Conservation (phyloP, 2,888 invertebrate species). For the Odontothrips loti region DNA sequence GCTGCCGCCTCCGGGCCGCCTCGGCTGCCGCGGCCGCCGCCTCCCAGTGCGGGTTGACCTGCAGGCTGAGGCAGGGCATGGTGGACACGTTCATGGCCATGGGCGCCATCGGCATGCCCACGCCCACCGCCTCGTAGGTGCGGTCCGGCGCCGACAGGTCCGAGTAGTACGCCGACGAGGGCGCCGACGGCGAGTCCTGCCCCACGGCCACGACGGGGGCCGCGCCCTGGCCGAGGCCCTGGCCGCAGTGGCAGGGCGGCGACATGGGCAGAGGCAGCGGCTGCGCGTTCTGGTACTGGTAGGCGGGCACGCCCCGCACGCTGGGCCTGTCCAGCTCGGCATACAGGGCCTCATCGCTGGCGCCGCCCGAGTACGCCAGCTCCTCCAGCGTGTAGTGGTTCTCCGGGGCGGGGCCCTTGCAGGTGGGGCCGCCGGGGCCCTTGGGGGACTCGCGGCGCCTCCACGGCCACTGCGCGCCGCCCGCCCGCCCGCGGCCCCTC, state of each 20-base stretch:
- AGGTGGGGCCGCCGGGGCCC: conserved; percentile 46
- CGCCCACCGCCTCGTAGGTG: conserved; percentile 59
- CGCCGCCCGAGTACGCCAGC: conserved; percentile 38
- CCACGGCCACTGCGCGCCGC: conserved; percentile 32
- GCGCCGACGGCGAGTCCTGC: conserved; percentile 56
- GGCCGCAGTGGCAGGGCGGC: conserved; percentile 40
- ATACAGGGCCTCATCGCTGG: conserved; percentile 60
- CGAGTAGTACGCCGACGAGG: conserved; percentile 71
- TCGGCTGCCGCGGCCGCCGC: conserved; percentile 15
- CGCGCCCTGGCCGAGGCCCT: conserved; percentile 51
- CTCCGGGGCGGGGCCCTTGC: conserved; percentile 55
- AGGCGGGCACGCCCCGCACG: conserved; percentile 41
- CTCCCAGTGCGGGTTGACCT: conserved; percentile 22
- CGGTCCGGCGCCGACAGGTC: conserved; percentile 59
- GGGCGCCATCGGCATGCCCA: not conserved
- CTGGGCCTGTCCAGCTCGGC: conserved; percentile 64
- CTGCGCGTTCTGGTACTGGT: conserved; percentile 52
- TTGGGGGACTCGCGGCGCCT: conserved; percentile 34
- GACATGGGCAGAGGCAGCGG: conserved; percentile 39
- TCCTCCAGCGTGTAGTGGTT: conserved; percentile 71
- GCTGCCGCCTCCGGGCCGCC: conserved; percentile 1
- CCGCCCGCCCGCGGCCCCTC: conserved; percentile 41
- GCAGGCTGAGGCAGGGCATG: conserved; percentile 21
- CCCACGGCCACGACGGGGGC: conserved; percentile 38
- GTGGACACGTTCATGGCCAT: not conserved